A percentile compares a stretch with the other conserved stretches of the same genome.
These are phyloP conservation scores for Yponomeuta evonymella DNA, from an alignment of 2,888 invertebrate genomes.

Conservation along the genomic window DNA sequence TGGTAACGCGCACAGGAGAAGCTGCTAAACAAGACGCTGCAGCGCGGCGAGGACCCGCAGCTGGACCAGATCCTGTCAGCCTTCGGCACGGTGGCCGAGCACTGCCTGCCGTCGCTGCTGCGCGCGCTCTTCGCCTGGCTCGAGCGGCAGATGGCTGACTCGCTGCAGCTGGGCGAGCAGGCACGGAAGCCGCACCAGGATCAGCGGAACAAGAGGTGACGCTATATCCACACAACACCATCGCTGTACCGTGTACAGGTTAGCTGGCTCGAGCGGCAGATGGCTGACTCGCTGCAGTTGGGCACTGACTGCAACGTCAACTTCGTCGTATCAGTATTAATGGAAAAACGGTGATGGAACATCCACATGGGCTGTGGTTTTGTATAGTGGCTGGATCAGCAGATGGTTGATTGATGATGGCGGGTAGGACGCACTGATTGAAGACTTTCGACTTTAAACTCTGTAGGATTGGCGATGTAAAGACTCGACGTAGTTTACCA, in stretches of 20 bases:
- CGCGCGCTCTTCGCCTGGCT: slow-evolving; percentile 97
- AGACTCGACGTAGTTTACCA: too few relatives aligned
- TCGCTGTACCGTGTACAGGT: slow-evolving; percentile 39
- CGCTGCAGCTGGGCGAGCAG: slow-evolving; percentile 67
- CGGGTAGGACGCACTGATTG: too few relatives aligned
- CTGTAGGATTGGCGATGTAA: too few relatives aligned
- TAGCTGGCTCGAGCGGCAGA: slow-evolving; percentile 94
- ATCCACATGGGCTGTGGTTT: neutral
- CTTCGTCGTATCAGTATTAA: neutral
- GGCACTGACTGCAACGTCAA: neutral
- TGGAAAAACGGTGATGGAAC: neutral
- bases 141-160: slow-evolving; percentile 87
- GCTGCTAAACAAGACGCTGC: slow-evolving; percentile 94
- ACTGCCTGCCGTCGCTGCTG: slow-evolving; percentile 96
- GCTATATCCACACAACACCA: too few relatives aligned
- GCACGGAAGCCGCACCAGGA: slow-evolving; percentile 76
- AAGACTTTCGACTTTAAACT: too few relatives aligned
- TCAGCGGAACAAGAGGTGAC: slow-evolving; percentile 64
- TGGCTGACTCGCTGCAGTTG: slow-evolving; percentile 78
- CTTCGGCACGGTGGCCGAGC: slow-evolving; percentile 96
- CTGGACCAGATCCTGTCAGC: slow-evolving; percentile 95
- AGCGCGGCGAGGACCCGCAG: slow-evolving; percentile 96
- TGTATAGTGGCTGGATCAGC: neutral
- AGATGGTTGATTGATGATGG: neutral
- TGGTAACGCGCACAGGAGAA: slow-evolving; percentile 81